Evolutionary conservation across 1,140 invertebrate genomes (phyloP).

Genomic region (Calephelis virginiensis): DNA sequence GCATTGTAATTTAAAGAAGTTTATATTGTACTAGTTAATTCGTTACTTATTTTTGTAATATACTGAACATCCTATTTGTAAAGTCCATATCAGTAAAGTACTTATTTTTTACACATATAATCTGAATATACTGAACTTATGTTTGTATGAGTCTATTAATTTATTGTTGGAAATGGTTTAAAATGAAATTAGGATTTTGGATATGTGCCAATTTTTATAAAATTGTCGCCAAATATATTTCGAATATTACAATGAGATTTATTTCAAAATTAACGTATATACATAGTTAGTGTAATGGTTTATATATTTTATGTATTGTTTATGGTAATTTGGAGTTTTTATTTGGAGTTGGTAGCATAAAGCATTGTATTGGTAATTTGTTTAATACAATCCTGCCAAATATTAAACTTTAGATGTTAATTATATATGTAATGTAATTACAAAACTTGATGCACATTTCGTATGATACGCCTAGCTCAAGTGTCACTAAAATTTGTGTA

Average conservation of each 20-base stretch:
- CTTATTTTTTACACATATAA: neutral
- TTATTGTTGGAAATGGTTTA: slow-evolving; percentile 7
- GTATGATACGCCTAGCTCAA: slow-evolving; percentile 73
- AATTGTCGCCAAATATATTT: slow-evolving; percentile 22
- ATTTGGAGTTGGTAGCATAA: slow-evolving; percentile 12
- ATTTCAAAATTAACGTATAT: slow-evolving; percentile 23
- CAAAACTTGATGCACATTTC: slow-evolving; percentile 72
- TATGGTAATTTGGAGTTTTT: slow-evolving; percentile 10
- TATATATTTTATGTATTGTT: slow-evolving; percentile 56
- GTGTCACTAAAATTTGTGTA: slow-evolving; percentile 75
- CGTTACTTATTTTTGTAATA: slow-evolving; percentile 23
- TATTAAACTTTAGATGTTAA: slow-evolving; percentile 28
- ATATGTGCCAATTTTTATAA: slow-evolving; percentile 30
- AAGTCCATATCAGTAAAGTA: slow-evolving; percentile 11
- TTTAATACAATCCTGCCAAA: slow-evolving; percentile 74
- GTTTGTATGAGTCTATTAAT: neutral
- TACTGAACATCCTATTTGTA: neutral
- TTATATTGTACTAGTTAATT: slow-evolving; percentile 28
- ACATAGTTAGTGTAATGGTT: slow-evolving; percentile 44
- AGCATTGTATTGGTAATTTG: slow-evolving; percentile 38
- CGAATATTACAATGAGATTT: slow-evolving; percentile 24
- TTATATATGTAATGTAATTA: slow-evolving; percentile 65
- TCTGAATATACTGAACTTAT: neutral
- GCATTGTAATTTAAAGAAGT: slow-evolving; percentile 28
- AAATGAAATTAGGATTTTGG: slow-evolving; percentile 18